These are phyloP conservation scores for Scomberomorus guttatus DNA, from an alignment of 2,797 vertebrate genomes.

Conservation along the genomic window DNA sequence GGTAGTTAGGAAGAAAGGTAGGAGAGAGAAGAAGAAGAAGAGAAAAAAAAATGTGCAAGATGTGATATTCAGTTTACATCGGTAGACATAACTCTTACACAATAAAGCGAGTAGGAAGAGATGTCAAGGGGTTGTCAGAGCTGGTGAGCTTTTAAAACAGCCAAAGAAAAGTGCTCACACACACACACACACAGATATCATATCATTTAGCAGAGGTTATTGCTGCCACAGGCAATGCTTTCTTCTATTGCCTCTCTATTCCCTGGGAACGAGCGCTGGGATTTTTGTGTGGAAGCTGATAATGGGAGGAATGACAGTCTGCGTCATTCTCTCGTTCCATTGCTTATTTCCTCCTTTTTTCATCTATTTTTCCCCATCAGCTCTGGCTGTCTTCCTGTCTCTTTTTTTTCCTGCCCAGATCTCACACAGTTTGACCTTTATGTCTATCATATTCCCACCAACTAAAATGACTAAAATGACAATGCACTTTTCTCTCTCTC, in stretches of 20 bases:
- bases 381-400: conserved; percentile 60
- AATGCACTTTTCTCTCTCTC: neutral
- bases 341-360: conserved; percentile 66
- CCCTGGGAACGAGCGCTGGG: conserved; percentile 48
- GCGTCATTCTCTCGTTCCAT: conserved; percentile 62
- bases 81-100: conserved; percentile 56
- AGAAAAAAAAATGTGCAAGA: conserved; percentile 17
- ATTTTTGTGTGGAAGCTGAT: conserved; percentile 48
- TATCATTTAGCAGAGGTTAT: conserved; percentile 55
- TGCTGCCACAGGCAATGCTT: conserved; percentile 58
- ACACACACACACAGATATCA: conserved; percentile 25
- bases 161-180: conserved; percentile 3
- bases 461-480: conserved; percentile 28
- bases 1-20: conserved; percentile 19
- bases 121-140: conserved; percentile 46
- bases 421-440: conserved; percentile 49
- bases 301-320: conserved; percentile 23
- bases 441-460: conserved; percentile 32
- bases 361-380: conserved; percentile 16
- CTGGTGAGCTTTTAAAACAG: conserved; percentile 35
- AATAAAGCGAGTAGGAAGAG: conserved; percentile 46
- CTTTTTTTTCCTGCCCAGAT: conserved; percentile 53
- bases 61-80: conserved; percentile 63
- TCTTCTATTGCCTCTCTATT: conserved; percentile 48
- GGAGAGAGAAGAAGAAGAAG: conserved; percentile 4